These are phyloP conservation scores for Antheraea yamamai DNA, from an alignment of 2,888 invertebrate genomes.

Conservation along the genomic window DNA sequence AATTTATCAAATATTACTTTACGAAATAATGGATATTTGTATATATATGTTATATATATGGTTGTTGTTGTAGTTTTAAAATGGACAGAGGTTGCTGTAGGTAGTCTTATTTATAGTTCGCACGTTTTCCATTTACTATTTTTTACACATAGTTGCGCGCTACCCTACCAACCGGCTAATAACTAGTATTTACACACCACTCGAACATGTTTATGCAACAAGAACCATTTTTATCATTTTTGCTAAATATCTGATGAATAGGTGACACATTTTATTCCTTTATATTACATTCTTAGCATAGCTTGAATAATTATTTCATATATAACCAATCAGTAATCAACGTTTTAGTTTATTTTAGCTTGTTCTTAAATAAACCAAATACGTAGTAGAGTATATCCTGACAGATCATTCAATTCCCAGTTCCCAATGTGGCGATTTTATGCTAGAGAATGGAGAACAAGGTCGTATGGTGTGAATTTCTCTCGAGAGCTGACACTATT, in stretches of 20 bases:
- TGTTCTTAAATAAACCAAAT: not conserved
- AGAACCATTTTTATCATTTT: no score
- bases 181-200: not conserved
- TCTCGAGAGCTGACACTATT: slow-evolving; percentile 63
- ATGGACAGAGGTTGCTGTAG: no score
- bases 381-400: not conserved
- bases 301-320: not conserved
- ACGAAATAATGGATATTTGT: no score
- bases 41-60: no score
- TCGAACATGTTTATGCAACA: not conserved
- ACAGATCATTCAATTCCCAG: slow-evolving; percentile 33
- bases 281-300: not conserved
- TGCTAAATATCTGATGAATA: no score
- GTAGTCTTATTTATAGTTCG: no score
- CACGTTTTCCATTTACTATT: no score
- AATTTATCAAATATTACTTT: no score
- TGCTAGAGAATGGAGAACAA: slow-evolving; percentile 53
- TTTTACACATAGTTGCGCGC: not conserved
- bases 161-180: not conserved
- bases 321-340: not conserved
- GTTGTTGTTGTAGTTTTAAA: no score
- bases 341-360: not conserved
- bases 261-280: not conserved
- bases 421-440: slow-evolving; percentile 50
- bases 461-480: slow-evolving; percentile 58